Conservation (phyloP, 2,113 vertebrate genomes). For the Phainopepla nitens region DNA sequence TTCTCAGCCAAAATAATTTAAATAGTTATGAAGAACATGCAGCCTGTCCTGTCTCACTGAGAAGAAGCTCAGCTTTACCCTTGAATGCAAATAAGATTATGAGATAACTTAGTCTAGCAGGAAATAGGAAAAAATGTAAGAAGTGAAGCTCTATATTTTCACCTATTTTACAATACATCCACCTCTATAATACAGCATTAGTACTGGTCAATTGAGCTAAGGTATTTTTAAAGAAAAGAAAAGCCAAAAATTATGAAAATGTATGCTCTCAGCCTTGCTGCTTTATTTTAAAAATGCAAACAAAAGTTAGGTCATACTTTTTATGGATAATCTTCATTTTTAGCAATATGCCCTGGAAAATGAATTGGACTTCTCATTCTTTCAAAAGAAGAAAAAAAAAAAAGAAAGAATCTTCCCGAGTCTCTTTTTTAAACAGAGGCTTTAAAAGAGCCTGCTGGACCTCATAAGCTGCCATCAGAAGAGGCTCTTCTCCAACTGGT, state of each 20-base stretch:
- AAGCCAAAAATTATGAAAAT: background rate
- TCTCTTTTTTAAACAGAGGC: background rate
- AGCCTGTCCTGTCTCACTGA: background rate
- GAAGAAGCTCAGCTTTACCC: background rate
- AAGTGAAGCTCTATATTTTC: background rate
- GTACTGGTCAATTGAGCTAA: background rate
- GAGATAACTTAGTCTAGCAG: background rate
- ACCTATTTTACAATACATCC: background rate
- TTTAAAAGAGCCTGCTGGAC: background rate
- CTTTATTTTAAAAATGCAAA: background rate
- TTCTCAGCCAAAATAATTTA: background rate
- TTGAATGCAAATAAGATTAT: background rate
- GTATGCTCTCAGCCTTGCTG: background rate
- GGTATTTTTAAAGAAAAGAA: background rate
- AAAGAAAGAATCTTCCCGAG: background rate
- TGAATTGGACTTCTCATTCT: background rate
- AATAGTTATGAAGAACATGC: background rate
- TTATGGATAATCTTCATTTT: background rate
- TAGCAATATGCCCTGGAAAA: background rate
- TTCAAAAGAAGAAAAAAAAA: background rate
- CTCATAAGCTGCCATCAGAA: background rate
- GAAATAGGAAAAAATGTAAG: background rate
- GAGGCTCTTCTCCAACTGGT: background rate
- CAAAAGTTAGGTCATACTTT: background rate
- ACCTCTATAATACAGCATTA: background rate